These are phyloP conservation scores for Sphaerophoria taeniata DNA, from an alignment of 2,888 invertebrate species.

Conservation along the genomic window DNA sequence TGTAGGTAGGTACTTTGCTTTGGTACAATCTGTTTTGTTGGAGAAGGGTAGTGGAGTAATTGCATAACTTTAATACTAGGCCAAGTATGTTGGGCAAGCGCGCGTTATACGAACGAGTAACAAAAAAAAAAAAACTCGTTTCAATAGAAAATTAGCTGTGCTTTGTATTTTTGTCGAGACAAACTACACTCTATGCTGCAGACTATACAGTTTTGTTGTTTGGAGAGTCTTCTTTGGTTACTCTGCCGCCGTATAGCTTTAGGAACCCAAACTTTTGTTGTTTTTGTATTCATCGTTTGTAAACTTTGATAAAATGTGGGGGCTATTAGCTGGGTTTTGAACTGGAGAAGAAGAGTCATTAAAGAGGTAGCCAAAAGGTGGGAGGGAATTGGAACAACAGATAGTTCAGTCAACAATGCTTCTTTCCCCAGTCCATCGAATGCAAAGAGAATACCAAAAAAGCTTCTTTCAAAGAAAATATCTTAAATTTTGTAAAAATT, in stretches of 20 bases:
- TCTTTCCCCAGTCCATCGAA: conserved; percentile 10
- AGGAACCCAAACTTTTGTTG: neutral
- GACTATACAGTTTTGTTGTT: conserved; percentile 1
- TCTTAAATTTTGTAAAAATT: conserved; percentile 26
- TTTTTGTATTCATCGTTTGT: neutral
- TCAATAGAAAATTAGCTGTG: conserved; percentile 73
- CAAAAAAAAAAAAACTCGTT: conserved; percentile 70
- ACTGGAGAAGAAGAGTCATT: conserved; percentile 32
- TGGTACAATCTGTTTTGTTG: conserved; percentile 19
- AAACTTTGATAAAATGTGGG: neutral
- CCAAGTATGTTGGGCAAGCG: conserved; percentile 75
- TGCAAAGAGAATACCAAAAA: conserved; percentile 28
- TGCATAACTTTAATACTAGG: conserved; percentile 74
- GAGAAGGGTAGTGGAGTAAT: conserved; percentile 73
- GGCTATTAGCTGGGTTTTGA: neutral
- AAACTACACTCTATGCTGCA: too few species aligned
- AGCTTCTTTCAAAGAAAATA: conserved; percentile 41
- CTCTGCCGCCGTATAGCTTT: neutral
- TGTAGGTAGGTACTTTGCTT: conserved; percentile 13
- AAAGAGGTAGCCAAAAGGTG: neutral
- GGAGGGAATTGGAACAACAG: conserved; percentile 24
- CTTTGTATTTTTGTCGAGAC: conserved; percentile 48
- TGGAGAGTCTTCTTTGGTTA: conserved; percentile 63
- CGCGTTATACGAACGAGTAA: conserved; percentile 61
- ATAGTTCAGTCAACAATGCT: conserved; percentile 31